Evolutionary conservation across 2,113 vertebrate species (phyloP), one percentile per base, ranked within the genome.

Genomic region (Oryzias celebensis): DNA sequence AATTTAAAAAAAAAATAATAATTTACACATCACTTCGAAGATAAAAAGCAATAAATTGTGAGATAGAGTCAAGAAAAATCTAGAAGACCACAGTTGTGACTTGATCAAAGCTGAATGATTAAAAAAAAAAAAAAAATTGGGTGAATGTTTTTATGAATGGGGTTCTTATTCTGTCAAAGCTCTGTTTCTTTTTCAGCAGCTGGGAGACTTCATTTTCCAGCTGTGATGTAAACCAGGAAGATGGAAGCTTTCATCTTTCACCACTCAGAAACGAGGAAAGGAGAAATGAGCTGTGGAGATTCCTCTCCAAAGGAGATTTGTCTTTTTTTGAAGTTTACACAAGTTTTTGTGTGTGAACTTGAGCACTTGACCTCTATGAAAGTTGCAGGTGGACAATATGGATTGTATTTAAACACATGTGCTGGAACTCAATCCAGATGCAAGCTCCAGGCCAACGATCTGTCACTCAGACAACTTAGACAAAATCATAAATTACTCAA

Each of bases 201-300:
- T 81, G 59, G 54, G 61, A 23, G 67, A 17, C 63, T 63, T 80
- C 23, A 28, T 24, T 50, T 78, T 71, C 68, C 24, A 68, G 55
- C 68, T 54, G 24, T 12, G 0, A 55, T 65, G 51, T 73, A 73
- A 85, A 82, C 77, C 56, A 45, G 71, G 78, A 68, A 70, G 65
- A 67, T 52, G 65, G 59, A 64, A 43, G 61, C 67, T 63, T 71
- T 77, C 67, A 71, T 65, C 64, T 60, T 50, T 56, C 51, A 68
- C 44, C 62, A 53, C 58, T 78, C 36, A 58, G 74, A 85, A 78
- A 81, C 80, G 79, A 78, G 84, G 67, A 80, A 65, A 78, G 64
- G 77, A 71, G 58, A 85, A 88, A 73, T 84, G 82, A 78, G 75
- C 73, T 75, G 67, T 67, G 52, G 73, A 75, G 68, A 82, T 83